Evolutionary conservation across 2,797 vertebrate genomes (phyloP).

Genomic region (Odontamblyopus lacepedii): DNA sequence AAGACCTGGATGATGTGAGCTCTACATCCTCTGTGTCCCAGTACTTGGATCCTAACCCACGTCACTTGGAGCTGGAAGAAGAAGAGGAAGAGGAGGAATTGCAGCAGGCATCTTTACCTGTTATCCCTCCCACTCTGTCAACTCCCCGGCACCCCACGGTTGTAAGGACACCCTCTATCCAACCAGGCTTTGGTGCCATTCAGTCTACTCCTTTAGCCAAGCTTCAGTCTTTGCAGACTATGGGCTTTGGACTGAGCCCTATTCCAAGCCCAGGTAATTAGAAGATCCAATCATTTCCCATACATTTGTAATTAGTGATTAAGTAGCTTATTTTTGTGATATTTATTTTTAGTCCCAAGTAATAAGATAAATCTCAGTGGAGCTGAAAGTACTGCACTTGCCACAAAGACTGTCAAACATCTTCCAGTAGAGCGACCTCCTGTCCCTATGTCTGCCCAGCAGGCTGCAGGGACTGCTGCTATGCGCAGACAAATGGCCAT

Average conservation of each 20-base stretch:
- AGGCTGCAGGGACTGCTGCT: slow-evolving; percentile 90
- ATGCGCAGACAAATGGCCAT: slow-evolving; percentile 89
- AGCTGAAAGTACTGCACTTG: slow-evolving; percentile 90
- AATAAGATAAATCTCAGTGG: slow-evolving; percentile 85
- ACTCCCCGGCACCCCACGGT: slow-evolving; percentile 85
- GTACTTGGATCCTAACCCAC: slow-evolving; percentile 80
- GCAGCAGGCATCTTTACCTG: slow-evolving; percentile 45
- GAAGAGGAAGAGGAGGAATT: slow-evolving; percentile 75
- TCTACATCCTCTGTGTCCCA: slow-evolving; percentile 88
- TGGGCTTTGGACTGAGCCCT: slow-evolving; percentile 64
- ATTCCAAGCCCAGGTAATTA: slow-evolving; percentile 76
- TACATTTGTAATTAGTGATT: neutral
- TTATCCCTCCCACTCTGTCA: slow-evolving; percentile 47
- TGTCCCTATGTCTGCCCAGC: slow-evolving; percentile 83
- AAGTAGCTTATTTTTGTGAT: slow-evolving; percentile 13
- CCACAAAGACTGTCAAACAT: slow-evolving; percentile 94
- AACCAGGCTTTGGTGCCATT: slow-evolving; percentile 80
- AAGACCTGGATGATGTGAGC: slow-evolving; percentile 92
- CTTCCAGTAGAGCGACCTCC: slow-evolving; percentile 76
- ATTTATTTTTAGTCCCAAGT: slow-evolving; percentile 58
- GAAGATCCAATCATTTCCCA: neutral
- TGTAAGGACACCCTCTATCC: slow-evolving; percentile 87
- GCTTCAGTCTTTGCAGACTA: slow-evolving; percentile 56
- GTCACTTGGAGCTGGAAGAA: slow-evolving; percentile 66
- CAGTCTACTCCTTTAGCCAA: slow-evolving; percentile 82